These are phyloP conservation scores for Atta texana DNA, from an alignment of 1,140 invertebrate genomes.

Conservation along the genomic window DNA sequence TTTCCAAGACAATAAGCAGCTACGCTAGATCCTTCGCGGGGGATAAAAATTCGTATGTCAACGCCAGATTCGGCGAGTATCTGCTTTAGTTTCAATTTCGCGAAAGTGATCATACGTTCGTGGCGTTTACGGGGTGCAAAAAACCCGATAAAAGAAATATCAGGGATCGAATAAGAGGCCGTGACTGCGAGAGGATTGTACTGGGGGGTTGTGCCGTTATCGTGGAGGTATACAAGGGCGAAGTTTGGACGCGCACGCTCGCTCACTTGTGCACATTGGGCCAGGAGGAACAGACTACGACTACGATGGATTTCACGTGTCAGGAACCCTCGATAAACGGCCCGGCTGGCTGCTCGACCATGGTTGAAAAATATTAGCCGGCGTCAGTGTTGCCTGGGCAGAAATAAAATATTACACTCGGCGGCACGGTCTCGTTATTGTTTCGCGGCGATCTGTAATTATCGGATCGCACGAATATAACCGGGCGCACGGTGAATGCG, in stretches of 20 bases:
- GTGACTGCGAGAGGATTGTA: background rate
- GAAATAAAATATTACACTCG: constrained; percentile 62
- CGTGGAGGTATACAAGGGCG: background rate
- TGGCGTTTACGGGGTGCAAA: background rate
- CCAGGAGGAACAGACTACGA: constrained; percentile 42
- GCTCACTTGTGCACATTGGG: constrained; percentile 25
- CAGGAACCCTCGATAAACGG: constrained; percentile 66
- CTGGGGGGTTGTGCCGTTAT: background rate
- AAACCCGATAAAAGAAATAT: constrained; percentile 6
- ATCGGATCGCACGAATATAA: constrained; percentile 59
- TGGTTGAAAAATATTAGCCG: constrained; percentile 68
- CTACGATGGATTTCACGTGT: constrained; percentile 66
- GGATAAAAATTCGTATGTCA: constrained; percentile 66
- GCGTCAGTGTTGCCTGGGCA: constrained; percentile 59
- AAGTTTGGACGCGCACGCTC: constrained; percentile 1
- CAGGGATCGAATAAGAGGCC: background rate
- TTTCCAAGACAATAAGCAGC: background rate
- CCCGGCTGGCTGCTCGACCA: constrained; percentile 65
- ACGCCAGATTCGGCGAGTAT: constrained; percentile 14
- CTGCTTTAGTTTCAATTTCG: constrained; percentile 67
- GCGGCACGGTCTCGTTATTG: constrained; percentile 55
- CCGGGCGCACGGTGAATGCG: constrained; percentile 34
- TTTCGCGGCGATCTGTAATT: constrained; percentile 63
- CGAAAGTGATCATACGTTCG: constrained; percentile 6
- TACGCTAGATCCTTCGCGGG: background rate